A percentile compares a stretch with the other conserved stretches of the same genome.
These are phyloP conservation scores for Papilio machaon DNA, from an alignment of 1,140 invertebrate species.

Conservation along the genomic window DNA sequence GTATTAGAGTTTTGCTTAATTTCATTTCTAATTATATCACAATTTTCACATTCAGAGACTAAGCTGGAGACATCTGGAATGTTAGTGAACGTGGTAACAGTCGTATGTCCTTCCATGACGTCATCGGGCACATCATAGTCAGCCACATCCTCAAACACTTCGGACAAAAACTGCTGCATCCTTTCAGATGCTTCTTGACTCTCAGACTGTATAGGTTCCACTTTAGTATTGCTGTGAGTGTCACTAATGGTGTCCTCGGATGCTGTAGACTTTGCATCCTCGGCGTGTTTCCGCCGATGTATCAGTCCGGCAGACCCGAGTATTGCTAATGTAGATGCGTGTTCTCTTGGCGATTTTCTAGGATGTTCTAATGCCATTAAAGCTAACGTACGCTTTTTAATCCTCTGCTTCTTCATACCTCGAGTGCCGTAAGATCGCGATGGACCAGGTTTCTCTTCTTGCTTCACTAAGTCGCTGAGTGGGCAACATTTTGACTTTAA, in stretches of 20 bases:
- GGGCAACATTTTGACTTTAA: slow-evolving; percentile 82
- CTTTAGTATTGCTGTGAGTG: slow-evolving; percentile 60
- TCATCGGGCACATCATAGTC: slow-evolving; percentile 75
- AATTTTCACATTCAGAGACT: slow-evolving; percentile 71
- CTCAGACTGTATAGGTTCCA: slow-evolving; percentile 66
- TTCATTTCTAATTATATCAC: slow-evolving; percentile 74
- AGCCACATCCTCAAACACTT: slow-evolving; percentile 74
- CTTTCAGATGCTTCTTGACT: slow-evolving; percentile 71
- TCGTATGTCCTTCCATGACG: slow-evolving; percentile 59
- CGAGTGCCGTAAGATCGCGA: slow-evolving; percentile 75
- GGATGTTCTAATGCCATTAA: slow-evolving; percentile 83
- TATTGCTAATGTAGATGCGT: slow-evolving; percentile 92
- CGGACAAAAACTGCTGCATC: slow-evolving; percentile 74
- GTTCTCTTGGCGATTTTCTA: slow-evolving; percentile 91
- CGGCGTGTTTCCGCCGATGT: slow-evolving; percentile 80
- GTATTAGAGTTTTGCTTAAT: slow-evolving; percentile 57
- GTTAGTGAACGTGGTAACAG: slow-evolving; percentile 60
- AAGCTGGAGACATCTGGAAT: slow-evolving; percentile 69
- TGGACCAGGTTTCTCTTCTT: slow-evolving; percentile 69
- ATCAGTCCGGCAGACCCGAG: slow-evolving; percentile 85
- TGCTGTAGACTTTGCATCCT: slow-evolving; percentile 77
- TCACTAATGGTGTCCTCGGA: slow-evolving; percentile 78
- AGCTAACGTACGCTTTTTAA: slow-evolving; percentile 63
- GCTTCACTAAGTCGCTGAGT: slow-evolving; percentile 67
- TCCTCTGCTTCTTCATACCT: slow-evolving; percentile 74